Base-by-base conservation (phyloP, 2,797 vertebrate genomes). In the Sebastes hubbsi region DNA sequence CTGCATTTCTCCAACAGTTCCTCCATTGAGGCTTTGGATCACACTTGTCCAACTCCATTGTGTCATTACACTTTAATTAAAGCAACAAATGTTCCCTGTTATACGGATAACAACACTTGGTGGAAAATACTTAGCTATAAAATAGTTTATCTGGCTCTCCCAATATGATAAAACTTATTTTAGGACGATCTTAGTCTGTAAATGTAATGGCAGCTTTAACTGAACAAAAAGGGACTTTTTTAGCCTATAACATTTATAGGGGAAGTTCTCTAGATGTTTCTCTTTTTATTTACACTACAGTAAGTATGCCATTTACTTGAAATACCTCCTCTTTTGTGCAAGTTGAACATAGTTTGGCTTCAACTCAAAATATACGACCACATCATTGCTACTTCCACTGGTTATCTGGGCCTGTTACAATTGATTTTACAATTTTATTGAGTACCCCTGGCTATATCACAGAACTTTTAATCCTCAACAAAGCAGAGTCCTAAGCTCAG, bases 71-170 rank as follows among this genome's bases (percentile, higher is more conserved):
- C 60, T 78, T 81, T 87, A 82, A 88, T 87, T 81, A 80, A 74
- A n/a, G 61, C 65, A 83, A 79, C 76, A 84, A 84, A 85, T 72
- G 78, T 86, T 78, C 61, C 30, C 61, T 78, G 78, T 77, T 69
- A 78, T 29, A 18, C 54, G 42, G 62, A 84, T 79, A 82, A 71
- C 64, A 82, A 73, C 64, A 77, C 20, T 77, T 25, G 6, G 52
- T 55, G 62, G 66, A 61, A 46, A 66, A 60, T 10, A 69, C 54
- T 58, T 66, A 60, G 32, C 25, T 72, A 55, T 65, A 55, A 75
- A 77, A 65, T 78, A 56, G 13, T 75, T 84, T 82, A n/a, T 65
- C 36, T 58, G 29, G 36, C 32, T 71, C 32, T 30, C 2, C 8
- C 22, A 49, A 49, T 49, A 34, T 76, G 56, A 71, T 62, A 25